Conservation (phyloP, 30 jellyfish, hydroid and myxozoan genomes). For the Chrysaora quinquecirrha region DNA sequence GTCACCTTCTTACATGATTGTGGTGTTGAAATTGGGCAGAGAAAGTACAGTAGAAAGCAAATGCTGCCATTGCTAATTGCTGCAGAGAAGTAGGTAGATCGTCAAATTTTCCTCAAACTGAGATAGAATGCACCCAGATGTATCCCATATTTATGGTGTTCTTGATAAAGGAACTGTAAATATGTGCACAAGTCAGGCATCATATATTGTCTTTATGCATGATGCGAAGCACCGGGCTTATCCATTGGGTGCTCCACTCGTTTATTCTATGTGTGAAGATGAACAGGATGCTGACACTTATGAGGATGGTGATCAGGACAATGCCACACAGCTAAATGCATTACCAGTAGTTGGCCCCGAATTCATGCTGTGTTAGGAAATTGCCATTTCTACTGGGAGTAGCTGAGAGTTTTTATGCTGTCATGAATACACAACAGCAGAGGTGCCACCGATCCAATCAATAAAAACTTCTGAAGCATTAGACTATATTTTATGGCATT, state of each 20-base stretch:
- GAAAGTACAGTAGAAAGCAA: slow-evolving; percentile 32
- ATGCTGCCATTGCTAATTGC: slow-evolving; percentile 43
- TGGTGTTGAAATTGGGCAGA: slow-evolving; percentile 32
- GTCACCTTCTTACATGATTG: slow-evolving; percentile 38
- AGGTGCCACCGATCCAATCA: too few relatives aligned
- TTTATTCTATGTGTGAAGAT: too few relatives aligned
- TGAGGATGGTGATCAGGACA: too few relatives aligned
- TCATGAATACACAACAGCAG: too few relatives aligned
- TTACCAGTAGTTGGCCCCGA: too few relatives aligned
- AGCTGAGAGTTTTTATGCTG: too few relatives aligned
- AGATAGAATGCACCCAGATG: background rate
- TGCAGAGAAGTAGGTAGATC: slow-evolving; percentile 12
- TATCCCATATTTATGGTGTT: slow-evolving; percentile 15
- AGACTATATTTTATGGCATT: too few relatives aligned
- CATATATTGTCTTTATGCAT: slow-evolving; percentile 12
- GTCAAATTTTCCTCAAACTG: background rate
- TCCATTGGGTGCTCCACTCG: slow-evolving; percentile 45
- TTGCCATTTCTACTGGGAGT: too few relatives aligned
- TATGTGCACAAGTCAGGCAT: slow-evolving; percentile 32
- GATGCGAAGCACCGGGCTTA: slow-evolving; percentile 23
- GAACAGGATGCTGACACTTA: too few relatives aligned
- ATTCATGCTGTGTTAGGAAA: too few relatives aligned
- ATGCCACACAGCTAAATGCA: too few relatives aligned
- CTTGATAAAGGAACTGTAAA: slow-evolving; percentile 25
- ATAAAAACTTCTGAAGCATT: too few relatives aligned